Evolutionary conservation across 2,113 vertebrate genomes (phyloP).

Genomic region (Alligator sinensis): DNA sequence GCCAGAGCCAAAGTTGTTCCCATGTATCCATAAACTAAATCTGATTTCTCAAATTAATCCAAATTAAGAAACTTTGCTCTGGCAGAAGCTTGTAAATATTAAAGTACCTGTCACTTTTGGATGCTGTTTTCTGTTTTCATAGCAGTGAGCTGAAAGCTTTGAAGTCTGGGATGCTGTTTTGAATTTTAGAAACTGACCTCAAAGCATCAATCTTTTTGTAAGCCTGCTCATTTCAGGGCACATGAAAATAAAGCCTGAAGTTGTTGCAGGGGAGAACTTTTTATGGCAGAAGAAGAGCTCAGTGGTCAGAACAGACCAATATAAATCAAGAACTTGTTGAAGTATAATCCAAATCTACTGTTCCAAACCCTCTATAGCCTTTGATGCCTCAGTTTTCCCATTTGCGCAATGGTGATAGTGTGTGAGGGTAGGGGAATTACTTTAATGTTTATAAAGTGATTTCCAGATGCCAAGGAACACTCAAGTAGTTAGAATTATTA

Average conservation of each 20-base stretch:
- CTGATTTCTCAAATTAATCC: constrained; percentile 57
- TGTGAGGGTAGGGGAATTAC: background rate
- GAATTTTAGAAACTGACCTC: constrained; percentile 52
- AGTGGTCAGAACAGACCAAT: background rate
- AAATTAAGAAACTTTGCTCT: constrained; percentile 52
- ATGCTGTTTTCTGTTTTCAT: constrained; percentile 59
- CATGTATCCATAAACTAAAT: constrained; percentile 63
- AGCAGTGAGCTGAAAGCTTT: constrained; percentile 50
- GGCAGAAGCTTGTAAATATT: constrained; percentile 68
- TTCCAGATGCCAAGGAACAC: background rate
- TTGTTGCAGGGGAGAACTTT: background rate
- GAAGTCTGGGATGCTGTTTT: constrained; percentile 64
- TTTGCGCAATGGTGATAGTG: background rate
- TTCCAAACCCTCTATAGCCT: background rate
- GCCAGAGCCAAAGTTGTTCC: constrained; percentile 58
- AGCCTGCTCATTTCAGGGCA: constrained; percentile 24
- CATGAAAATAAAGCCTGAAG: constrained; percentile 33
- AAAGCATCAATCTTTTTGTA: constrained; percentile 56
- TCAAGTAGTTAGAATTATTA: background rate
- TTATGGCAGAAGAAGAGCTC: background rate
- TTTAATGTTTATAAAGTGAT: background rate
- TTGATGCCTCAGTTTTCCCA: background rate
- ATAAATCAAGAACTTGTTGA: background rate
- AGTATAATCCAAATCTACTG: background rate
- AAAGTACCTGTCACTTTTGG: constrained; percentile 69